Evolutionary conservation across 2,888 invertebrate species (phyloP), one percentile per base, ranked within the genome.

Genomic region (Nephrocerus scutellatus): DNA sequence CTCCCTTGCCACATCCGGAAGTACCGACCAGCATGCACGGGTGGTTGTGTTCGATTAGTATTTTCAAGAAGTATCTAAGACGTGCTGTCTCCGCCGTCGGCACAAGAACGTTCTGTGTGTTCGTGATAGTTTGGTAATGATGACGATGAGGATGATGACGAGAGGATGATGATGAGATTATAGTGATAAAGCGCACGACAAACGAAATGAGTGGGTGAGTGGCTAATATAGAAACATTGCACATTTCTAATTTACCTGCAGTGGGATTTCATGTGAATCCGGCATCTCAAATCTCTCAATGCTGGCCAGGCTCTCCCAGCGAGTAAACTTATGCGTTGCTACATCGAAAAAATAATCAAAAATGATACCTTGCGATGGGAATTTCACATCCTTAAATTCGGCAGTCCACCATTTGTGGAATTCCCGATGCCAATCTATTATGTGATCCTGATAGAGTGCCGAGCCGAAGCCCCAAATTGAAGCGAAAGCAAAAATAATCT

Each of bases 401-500:
- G 82, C 83, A 20, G 77, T 74, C 77, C 92, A 96, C 93, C 93
- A 96, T 67, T 91, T 93, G 61, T 86, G 90, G 66, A 95, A 95
- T 62, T 96, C 95, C 46, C 84, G 84, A 36, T 92, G 78, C 82
- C 93, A 90, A 65, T 96, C 95, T 9, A 85, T 75, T 36, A 89
- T 71, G 70, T 89, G 82, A 68, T 95, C 93, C 73, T 89, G 89
- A 68, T 86, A 89, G 46, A 89, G 74, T 0, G 84, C 82, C 0
- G 93, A 90, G 4, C 95, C 95, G 60, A 95, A 96, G 2, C 92
- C 88, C 95, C 95, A 96, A 33, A 93, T 77, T 41, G 82, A 76
- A 20, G 84, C 80, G 66, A 95, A 95, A 4, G 82, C 89, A 69
- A 95, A 96, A 65, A 93, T 91, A 8, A 83, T 79, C 71, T 96